Conservation (phyloP, 2,888 invertebrate genomes). For the Erannis defoliaria region DNA sequence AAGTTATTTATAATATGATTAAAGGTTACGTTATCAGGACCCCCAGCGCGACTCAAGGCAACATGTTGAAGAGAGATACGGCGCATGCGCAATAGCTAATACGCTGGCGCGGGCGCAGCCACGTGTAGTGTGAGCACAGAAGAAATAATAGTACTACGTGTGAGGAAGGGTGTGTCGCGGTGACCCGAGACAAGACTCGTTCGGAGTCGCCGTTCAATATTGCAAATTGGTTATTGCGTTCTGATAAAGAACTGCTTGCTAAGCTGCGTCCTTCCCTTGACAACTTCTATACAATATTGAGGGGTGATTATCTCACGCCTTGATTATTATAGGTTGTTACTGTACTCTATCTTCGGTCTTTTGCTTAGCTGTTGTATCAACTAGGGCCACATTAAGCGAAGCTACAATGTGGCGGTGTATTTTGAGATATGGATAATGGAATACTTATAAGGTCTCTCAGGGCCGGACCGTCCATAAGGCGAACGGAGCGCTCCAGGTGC, state of each 20-base stretch:
- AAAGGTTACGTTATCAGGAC: slow-evolving; percentile 1
- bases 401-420: no score
- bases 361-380: no score
- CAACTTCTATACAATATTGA: neutral
- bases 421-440: no score
- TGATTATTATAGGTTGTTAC: no score
- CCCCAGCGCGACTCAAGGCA: slow-evolving; percentile 12
- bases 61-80: slow-evolving; percentile 14
- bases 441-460: no score
- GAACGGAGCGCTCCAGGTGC: no score
- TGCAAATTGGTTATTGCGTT: neutral
- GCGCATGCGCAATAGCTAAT: slow-evolving; percentile 12
- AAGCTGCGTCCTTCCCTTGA: neutral
- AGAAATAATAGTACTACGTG: no score
- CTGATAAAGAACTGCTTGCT: neutral
- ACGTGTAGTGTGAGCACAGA: no score
- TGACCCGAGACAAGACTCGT: slow-evolving; percentile 38
- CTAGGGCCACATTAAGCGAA: no score
- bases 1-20: neutral
- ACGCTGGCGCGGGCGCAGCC: slow-evolving; percentile 12
- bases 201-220: neutral
- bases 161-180: slow-evolving; percentile 42
- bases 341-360: no score
- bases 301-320: no score
- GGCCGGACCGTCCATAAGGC: no score